Percentiles rank a stretch among this genome's conserved stretches.
phyloP scores from a whole-genome alignment of 2,113 vertebrate species.

The Patagioenas fasciata region DNA sequence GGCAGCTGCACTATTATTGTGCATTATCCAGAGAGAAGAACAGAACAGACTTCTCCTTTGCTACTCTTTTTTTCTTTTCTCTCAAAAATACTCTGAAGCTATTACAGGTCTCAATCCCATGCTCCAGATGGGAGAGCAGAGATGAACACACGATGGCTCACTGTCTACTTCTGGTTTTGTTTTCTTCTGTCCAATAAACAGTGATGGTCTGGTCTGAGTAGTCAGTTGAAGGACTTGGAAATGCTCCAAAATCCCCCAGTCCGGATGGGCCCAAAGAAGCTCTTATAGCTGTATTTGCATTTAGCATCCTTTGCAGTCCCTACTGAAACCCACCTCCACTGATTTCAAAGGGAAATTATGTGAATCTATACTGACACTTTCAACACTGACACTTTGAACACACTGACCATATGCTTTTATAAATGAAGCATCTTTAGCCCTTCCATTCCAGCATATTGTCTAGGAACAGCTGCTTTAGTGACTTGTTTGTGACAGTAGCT shows the following conservation, averaged over 20 bases:
- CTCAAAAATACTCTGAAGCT: background rate
- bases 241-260: background rate
- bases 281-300: background rate
- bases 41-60: background rate
- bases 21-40: background rate
- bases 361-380: background rate
- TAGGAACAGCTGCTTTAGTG: background rate
- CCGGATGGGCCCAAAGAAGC: background rate
- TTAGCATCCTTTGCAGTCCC: background rate
- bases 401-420: background rate
- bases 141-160: background rate
- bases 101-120: background rate
- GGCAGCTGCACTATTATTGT: background rate
- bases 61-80: background rate
- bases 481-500: background rate
- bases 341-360: background rate
- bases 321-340: background rate
- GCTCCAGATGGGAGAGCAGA: background rate
- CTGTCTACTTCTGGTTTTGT: background rate
- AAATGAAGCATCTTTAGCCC: background rate
- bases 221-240: conserved; percentile 1
- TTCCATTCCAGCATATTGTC: background rate
- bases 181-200: conserved; percentile 1
- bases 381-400: background rate
- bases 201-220: background rate